Evolutionary conservation across 2,888 invertebrate species (phyloP).

Genomic region (Pandemis heparana): DNA sequence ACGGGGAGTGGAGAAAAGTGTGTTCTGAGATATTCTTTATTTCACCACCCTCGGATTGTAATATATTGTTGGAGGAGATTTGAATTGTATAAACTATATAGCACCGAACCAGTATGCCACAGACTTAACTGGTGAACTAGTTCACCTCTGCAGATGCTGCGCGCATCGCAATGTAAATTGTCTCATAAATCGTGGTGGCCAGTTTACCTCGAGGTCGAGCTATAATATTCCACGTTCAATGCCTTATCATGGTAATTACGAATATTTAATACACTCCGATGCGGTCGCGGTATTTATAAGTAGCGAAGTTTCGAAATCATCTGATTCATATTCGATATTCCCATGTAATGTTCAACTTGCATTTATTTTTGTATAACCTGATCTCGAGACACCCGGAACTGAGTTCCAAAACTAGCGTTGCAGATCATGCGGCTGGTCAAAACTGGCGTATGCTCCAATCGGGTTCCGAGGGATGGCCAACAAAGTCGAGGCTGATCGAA

Average conservation of each 20-base stretch:
- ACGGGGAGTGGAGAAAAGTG: no score
- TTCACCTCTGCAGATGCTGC: slow-evolving; percentile 35
- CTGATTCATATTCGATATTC: not conserved
- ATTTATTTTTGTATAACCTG: no score
- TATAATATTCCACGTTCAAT: slow-evolving; percentile 23
- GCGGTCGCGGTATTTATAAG: slow-evolving; percentile 11
- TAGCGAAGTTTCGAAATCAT: slow-evolving; percentile 22
- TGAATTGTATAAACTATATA: not conserved
- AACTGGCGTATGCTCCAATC: no score
- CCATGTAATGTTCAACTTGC: not conserved
- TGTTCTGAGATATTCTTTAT: no score
- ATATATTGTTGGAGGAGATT: no score
- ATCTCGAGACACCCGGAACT: no score
- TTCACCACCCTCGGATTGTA: not conserved
- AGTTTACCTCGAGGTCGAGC: slow-evolving; percentile 37
- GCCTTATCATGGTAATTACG: slow-evolving; percentile 14
- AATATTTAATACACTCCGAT: slow-evolving; percentile 18
- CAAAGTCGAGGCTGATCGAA: no score
- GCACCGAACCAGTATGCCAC: not conserved
- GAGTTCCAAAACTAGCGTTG: no score
- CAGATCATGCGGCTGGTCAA: no score
- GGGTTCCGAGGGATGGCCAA: no score
- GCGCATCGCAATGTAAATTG: slow-evolving; percentile 26
- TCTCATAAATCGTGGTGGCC: slow-evolving; percentile 22
- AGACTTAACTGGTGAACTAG: slow-evolving; percentile 27